phyloP scores from a whole-genome alignment of 2,888 invertebrate species.

The Apodemia zela region DNA sequence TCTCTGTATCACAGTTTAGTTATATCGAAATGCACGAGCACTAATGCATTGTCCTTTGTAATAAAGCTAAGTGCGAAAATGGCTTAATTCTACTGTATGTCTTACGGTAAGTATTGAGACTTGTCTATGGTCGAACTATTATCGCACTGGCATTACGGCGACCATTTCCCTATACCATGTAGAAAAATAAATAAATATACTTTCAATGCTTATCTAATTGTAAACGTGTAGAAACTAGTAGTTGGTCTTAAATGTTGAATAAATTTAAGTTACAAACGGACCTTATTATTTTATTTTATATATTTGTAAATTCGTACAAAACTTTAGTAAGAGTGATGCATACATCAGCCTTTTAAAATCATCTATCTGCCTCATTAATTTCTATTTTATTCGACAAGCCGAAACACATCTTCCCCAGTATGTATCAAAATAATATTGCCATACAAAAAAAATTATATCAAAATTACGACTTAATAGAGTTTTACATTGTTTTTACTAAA shows the following conservation, averaged over 20 bases:
- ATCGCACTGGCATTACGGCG: slow-evolving; percentile 46
- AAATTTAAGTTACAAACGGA: neutral
- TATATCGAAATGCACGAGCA: slow-evolving; percentile 65
- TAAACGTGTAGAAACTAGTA: slow-evolving; percentile 41
- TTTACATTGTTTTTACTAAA: too few relatives aligned
- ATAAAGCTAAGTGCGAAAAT: slow-evolving; percentile 69
- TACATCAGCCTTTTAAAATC: neutral
- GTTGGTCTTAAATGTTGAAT: slow-evolving; percentile 32
- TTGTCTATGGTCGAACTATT: slow-evolving; percentile 60
- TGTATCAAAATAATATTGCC: too few relatives aligned
- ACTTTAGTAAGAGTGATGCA: neutral
- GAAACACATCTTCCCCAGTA: too few relatives aligned
- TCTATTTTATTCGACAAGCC: neutral
- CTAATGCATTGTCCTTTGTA: slow-evolving; percentile 66
- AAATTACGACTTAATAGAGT: too few relatives aligned
- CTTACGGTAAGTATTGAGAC: slow-evolving; percentile 70
- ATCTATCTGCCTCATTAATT: neutral
- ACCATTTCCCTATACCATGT: slow-evolving; percentile 62
- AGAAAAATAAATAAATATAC: slow-evolving; percentile 66
- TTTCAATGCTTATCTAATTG: slow-evolving; percentile 44
- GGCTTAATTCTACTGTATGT: slow-evolving; percentile 72
- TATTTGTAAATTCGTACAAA: neutral
- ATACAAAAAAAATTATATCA: too few relatives aligned
- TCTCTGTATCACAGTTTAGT: slow-evolving; percentile 78
- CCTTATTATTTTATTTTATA: neutral